Base-by-base conservation (phyloP, 2,797 vertebrate genomes). In the Tokudaia muenninki region DNA sequence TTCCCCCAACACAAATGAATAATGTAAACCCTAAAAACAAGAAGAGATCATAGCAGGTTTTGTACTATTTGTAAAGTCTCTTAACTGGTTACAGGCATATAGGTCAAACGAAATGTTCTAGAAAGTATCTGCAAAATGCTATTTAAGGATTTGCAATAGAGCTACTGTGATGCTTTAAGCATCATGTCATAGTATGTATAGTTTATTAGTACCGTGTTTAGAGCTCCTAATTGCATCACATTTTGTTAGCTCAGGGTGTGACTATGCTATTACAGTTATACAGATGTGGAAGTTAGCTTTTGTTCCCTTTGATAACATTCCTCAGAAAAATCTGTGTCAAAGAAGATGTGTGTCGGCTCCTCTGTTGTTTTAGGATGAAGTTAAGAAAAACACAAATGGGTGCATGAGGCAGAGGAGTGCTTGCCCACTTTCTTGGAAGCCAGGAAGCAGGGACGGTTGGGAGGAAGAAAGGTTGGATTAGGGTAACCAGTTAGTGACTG, bases 201-300 rank as follows among this genome's bases (percentile, higher is more conserved):
- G 3, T 75, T 93, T 59, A 87, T 83, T 94, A 90, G 21, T 26
- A 19, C 65, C 78, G 16, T 94, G 34, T 83, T 96, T 70, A 92
- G 61, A 79, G 55, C 13, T 61, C 12, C 31, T 74, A 92, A 77
- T 79, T 81, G 72, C 11, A 67, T 61, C 13, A 50, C 29, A 92
- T 21, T 91, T 94, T 13, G 72, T 96, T 75, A 79, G 41, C 37
- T 93, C 81, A 57, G 29, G 16, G 1, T 59, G 3, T 82, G 47
- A 61, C 31, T 82, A 26, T 89, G 67, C 41, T 86, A 41, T 91
- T 84, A 77, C 26, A 16, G 47, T 80, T 65, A 41, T 70, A 14
- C 47, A 92, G 34, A 61, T 47, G 12, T 16, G 14, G 7, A 41
- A 41, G 72, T 22, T n/a, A 61, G 12, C 57, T n/a, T 90, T 78